These are phyloP conservation scores for Felis chaus DNA, from an alignment of 2,113 vertebrate genomes.

Conservation along the genomic window DNA sequence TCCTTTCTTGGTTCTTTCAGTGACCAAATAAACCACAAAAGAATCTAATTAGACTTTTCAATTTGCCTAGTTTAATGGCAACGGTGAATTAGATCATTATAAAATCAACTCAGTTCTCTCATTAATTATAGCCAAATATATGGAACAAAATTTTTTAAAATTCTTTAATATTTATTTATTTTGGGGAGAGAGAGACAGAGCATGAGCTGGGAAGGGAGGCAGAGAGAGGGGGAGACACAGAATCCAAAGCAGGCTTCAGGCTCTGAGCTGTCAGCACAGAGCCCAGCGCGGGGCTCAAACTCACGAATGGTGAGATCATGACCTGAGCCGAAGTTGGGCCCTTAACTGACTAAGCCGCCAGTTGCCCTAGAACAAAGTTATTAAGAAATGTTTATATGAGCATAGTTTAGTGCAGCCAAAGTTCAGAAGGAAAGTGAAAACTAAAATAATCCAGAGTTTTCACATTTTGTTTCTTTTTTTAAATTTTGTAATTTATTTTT, in stretches of 20 bases:
- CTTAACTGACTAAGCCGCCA: too few relatives aligned
- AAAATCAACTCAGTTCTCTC: neutral
- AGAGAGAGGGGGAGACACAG: too few relatives aligned
- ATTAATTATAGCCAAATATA: constrained; percentile 4
- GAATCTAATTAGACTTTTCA: neutral
- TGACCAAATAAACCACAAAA: neutral
- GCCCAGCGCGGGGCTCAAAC: too few relatives aligned
- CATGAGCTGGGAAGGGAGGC: too few relatives aligned
- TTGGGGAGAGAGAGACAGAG: too few relatives aligned
- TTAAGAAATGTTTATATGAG: neutral
- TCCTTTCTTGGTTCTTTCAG: neutral
- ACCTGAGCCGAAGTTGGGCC: too few relatives aligned
- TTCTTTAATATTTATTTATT: too few relatives aligned
- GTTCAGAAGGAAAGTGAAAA: neutral
- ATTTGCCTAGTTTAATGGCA: neutral
- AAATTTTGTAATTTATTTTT: too few relatives aligned
- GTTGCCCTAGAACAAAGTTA: neutral
- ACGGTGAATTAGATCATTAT: neutral
- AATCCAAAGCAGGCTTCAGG: too few relatives aligned
- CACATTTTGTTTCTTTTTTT: neutral
- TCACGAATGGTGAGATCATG: too few relatives aligned
- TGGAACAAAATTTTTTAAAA: neutral
- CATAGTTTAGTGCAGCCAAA: neutral
- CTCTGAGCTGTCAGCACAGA: too few relatives aligned
- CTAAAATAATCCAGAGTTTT: neutral